These are phyloP conservation scores for Gasteruption jaculator DNA, from an alignment of 2,888 invertebrate genomes.

Conservation along the genomic window DNA sequence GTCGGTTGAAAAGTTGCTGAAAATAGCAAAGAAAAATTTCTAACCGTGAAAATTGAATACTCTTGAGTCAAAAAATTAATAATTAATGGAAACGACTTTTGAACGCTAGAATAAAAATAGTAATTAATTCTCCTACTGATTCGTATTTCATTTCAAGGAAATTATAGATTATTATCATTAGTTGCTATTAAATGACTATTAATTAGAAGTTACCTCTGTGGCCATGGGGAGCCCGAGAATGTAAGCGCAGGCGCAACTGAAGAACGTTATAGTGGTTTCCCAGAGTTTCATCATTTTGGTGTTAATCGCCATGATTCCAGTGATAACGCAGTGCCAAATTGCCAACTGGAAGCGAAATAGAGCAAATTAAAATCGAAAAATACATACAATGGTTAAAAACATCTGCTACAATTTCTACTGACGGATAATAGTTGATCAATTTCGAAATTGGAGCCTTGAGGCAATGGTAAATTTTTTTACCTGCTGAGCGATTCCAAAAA, in stretches of 20 bases:
- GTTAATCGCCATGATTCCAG: conserved; percentile 77
- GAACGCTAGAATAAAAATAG: too few species aligned
- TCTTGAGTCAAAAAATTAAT: too few species aligned
- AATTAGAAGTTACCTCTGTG: conserved; percentile 66
- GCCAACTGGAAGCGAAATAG: conserved; percentile 60
- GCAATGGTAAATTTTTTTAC: conserved; percentile 32
- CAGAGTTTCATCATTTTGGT: conserved; percentile 67
- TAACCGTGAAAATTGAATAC: too few species aligned
- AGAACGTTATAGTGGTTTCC: conserved; percentile 80
- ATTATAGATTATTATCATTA: too few species aligned
- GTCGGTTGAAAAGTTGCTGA: too few species aligned
- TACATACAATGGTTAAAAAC: not conserved
- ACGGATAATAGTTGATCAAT: not conserved
- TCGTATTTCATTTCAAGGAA: too few species aligned
- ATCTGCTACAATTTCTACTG: not conserved
- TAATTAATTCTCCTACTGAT: too few species aligned
- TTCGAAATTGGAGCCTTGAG: not conserved
- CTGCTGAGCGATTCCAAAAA: conserved; percentile 85
- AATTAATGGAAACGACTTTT: too few species aligned
- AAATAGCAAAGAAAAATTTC: too few species aligned
- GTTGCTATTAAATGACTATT: conserved; percentile 4
- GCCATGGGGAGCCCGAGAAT: conserved; percentile 80
- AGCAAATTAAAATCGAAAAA: conserved; percentile 1
- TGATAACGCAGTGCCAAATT: conserved; percentile 87
- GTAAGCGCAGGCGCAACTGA: conserved; percentile 78